phyloP scores from a whole-genome alignment of 2,113 vertebrate species.

The Corythornis madagascariensis region DNA sequence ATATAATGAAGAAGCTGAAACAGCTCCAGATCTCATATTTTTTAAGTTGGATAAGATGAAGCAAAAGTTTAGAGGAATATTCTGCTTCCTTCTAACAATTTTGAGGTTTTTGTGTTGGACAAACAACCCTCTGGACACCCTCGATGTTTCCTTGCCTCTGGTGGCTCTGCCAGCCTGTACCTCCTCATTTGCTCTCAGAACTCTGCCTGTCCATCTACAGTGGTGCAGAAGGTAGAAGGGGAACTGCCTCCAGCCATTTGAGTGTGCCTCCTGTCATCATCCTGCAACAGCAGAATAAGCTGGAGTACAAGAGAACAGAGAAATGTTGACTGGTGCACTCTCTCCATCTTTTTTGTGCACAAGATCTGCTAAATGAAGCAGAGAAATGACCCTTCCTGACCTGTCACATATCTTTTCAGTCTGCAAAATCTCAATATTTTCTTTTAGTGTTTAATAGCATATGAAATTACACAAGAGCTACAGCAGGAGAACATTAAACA shows the following conservation, averaged over 20 bases:
- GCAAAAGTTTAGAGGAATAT: background rate
- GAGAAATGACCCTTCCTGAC: background rate
- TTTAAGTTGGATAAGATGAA: background rate
- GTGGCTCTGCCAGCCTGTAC: background rate
- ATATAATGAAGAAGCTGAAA: background rate
- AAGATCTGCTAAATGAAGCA: background rate
- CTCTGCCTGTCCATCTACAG: background rate
- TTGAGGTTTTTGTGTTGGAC: background rate
- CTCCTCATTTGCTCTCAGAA: background rate
- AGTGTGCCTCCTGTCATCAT: background rate
- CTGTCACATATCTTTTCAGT: background rate
- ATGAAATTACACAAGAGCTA: background rate
- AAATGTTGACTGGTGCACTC: background rate
- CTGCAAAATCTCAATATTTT: background rate
- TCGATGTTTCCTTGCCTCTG: background rate
- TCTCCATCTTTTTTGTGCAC: background rate
- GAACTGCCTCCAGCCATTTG: background rate
- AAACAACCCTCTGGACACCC: background rate
- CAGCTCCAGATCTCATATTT: background rate
- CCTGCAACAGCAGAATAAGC: background rate
- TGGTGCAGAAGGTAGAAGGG: background rate
- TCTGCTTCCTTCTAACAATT: background rate
- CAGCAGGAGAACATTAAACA: background rate
- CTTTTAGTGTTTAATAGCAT: background rate
- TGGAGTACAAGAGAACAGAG: background rate